A percentile compares a stretch with the other conserved stretches of the same genome.
phyloP scores from a whole-genome alignment of 1,140 invertebrate species.

The Bicyclus anynana region DNA sequence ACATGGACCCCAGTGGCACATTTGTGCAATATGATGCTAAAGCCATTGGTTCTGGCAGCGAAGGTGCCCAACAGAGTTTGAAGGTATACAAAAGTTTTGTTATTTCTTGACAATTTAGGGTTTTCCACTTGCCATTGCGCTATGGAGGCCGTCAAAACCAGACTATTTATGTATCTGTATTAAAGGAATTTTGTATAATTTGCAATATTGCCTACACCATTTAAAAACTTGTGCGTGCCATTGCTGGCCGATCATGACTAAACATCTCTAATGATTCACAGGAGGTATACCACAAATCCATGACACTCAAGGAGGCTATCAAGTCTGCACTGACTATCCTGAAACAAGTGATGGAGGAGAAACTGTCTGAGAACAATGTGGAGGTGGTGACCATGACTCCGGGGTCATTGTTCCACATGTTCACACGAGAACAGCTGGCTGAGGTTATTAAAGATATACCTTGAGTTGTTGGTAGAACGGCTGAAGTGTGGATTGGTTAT shows the following conservation, averaged over 20 bases:
- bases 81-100: slow-evolving; percentile 72
- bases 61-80: slow-evolving; percentile 98
- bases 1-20: slow-evolving; percentile 99
- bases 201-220: too few relatives aligned
- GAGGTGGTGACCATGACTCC: slow-evolving; percentile 97
- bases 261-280: too few relatives aligned
- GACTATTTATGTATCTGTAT: too few relatives aligned
- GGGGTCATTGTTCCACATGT: slow-evolving; percentile 91
- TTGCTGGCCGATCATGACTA: too few relatives aligned
- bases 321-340: slow-evolving; percentile 95
- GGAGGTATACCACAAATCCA: slow-evolving; percentile 85
- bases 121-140: too few relatives aligned
- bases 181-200: too few relatives aligned
- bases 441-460: slow-evolving; percentile 90
- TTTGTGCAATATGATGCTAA: slow-evolving; percentile 99
- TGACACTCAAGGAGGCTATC: slow-evolving; percentile 97
- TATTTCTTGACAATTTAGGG: too few relatives aligned
- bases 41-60: slow-evolving; percentile 99
- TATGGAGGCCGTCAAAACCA: too few relatives aligned
- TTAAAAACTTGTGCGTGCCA: too few relatives aligned
- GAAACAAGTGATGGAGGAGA: slow-evolving; percentile 99
- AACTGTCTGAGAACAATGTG: slow-evolving; percentile 97
- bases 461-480: slow-evolving; percentile 51
- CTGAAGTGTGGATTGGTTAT: neutral
- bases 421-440: slow-evolving; percentile 92